Evolutionary conservation across 1,140 invertebrate species (phyloP).

Genomic region (Muscidifurax raptorellus): DNA sequence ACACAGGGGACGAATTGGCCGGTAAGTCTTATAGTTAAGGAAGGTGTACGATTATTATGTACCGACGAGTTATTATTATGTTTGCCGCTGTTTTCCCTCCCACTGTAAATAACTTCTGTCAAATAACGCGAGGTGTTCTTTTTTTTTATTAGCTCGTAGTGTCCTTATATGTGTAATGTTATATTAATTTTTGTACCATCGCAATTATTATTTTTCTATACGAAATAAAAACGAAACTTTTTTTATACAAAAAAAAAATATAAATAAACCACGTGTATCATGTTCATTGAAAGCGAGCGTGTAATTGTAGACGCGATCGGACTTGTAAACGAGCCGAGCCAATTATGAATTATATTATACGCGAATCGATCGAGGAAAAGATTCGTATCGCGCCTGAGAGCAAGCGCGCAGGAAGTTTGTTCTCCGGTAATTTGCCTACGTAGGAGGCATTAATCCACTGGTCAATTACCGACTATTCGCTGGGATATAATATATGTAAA

Average conservation of each 20-base stretch:
- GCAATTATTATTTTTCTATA: slow-evolving; percentile 45
- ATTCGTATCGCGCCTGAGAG: not conserved
- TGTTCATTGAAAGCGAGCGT: not conserved
- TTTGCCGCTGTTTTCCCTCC: not conserved
- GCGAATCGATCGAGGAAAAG: not conserved
- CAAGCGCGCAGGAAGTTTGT: not conserved
- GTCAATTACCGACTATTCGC: not conserved
- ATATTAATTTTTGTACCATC: slow-evolving; percentile 50
- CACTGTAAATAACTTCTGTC: slow-evolving; percentile 51
- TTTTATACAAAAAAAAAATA: slow-evolving; percentile 42
- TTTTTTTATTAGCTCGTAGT: slow-evolving; percentile 39
- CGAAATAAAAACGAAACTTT: slow-evolving; percentile 45
- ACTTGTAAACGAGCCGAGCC: not conserved
- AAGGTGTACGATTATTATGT: not conserved
- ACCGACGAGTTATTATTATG: not conserved
- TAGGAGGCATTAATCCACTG: not conserved
- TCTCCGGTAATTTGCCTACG: not conserved
- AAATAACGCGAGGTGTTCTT: slow-evolving; percentile 30
- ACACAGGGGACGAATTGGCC: not conserved
- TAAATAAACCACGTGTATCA: slow-evolving; percentile 2
- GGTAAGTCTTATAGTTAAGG: not conserved
- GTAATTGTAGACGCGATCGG: not conserved
- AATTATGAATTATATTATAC: not conserved
- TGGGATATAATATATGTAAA: too few species aligned
- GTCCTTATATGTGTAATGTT: not conserved